Conservation (phyloP, 2,113 vertebrate species). For the Clinocottus analis region DNA sequence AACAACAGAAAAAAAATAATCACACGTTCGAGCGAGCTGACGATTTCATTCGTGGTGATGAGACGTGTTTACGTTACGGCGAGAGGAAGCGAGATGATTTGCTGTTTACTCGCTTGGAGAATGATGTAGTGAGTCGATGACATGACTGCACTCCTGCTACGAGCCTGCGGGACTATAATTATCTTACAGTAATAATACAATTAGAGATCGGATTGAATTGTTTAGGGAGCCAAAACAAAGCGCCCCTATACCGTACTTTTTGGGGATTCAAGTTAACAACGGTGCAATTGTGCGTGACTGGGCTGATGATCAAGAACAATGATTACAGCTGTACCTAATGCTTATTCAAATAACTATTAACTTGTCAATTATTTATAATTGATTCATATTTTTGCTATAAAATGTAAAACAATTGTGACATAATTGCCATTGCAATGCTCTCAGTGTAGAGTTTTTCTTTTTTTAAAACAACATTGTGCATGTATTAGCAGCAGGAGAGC, state of each 20-base stretch:
- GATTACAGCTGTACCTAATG: not conserved
- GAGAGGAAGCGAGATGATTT: constrained; percentile 57
- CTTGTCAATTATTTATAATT: not conserved
- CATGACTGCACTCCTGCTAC: constrained; percentile 29
- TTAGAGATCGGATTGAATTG: constrained; percentile 13
- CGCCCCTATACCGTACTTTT: not conserved
- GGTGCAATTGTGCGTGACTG: not conserved
- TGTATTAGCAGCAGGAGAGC: not conserved
- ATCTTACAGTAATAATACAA: constrained; percentile 36
- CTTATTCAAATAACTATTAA: not conserved
- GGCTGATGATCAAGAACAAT: not conserved
- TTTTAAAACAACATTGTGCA: not conserved
- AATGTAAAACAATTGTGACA: constrained; percentile 4
- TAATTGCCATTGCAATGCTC: too few species aligned
- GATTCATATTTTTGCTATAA: not conserved
- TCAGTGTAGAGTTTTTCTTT: not conserved
- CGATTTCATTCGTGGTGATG: constrained; percentile 69
- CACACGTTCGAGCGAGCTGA: constrained; percentile 61
- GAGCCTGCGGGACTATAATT: constrained; percentile 32
- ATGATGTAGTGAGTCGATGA: constrained; percentile 48
- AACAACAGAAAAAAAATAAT: constrained; percentile 57
- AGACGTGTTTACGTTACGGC: constrained; percentile 75
- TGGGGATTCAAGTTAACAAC: not conserved
- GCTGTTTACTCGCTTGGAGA: constrained; percentile 41
- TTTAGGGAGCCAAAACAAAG: not conserved